Conservation (phyloP, 2,113 vertebrate genomes). For the Uria lomvia region DNA sequence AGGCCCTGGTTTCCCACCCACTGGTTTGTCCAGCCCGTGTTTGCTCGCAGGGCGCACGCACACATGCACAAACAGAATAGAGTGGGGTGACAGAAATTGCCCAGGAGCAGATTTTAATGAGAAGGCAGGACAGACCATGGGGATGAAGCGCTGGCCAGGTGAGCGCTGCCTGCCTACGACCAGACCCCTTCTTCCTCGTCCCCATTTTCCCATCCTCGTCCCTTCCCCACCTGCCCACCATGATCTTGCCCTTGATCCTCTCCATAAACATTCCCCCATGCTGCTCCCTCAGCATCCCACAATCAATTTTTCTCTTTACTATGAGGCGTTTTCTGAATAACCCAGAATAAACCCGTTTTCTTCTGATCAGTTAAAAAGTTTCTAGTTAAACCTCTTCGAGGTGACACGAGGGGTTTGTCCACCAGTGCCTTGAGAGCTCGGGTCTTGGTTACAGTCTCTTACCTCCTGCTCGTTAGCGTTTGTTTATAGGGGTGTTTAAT, state of each 20-base stretch:
- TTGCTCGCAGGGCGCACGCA: neutral
- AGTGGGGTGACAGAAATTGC: neutral
- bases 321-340: neutral
- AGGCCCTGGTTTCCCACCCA: rapidly evolving
- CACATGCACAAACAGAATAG: neutral
- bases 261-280: rapidly evolving
- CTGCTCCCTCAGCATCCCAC: neutral
- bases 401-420: neutral
- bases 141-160: rapidly evolving
- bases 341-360: neutral
- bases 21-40: neutral
- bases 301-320: neutral
- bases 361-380: neutral
- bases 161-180: rapidly evolving
- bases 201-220: neutral
- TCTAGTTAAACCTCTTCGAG: neutral
- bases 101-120: neutral
- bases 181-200: neutral
- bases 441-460: neutral
- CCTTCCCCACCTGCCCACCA: neutral
- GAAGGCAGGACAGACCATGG: neutral
- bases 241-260: neutral
- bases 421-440: neutral
- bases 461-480: neutral
- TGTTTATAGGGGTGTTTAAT: neutral